Base-by-base conservation (phyloP, 2,797 vertebrate species). In the Pipistrellus kuhlii region DNA sequence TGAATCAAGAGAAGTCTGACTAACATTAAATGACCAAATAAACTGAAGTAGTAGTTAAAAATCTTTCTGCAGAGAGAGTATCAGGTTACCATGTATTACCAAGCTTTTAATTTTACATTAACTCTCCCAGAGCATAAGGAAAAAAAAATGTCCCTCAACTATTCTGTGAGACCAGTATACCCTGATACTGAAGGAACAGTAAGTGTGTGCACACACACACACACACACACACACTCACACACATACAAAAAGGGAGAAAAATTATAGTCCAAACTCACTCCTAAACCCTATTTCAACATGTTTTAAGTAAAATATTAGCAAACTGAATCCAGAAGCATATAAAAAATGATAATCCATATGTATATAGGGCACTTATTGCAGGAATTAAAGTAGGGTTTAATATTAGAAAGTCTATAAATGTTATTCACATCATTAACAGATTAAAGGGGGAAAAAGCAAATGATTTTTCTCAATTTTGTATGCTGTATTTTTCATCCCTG, bases 231-330 rank as follows among this genome's bases (percentile, higher is more conserved):
- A 59, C 57, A 59, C 4, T 5, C 57, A 59, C 25, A 27, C 57
- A 27, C 25, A 59, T 25, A 27, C 57, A 32, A 75, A 69, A 20
- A 14, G 25, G 14, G 46, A 8, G 32, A 27, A 51, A 66, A 66
- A n/a, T 12, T 48, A 76, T 18, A 48, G 13, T 13, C 25, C 57
- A 46, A 64, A 81, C 20, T 84, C 62, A 77, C 25, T 82, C 51
- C n/a, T n/a, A 13, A 53, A 69, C 15, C 8, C 30, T 93, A 30
- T 30, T 62, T 51, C 32, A 59, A 62, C 23, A 87, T 11, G 21
- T 30, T 73, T 82, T 88, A 88, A 88, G 81, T 69, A 86, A 90
- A 93, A 71, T 71, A 85, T 82, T 57, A 85, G 78, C 77, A 77
- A 89, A 77, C 41, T 20, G 73, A 92, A 66, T 18, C 32, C 20